phyloP scores from a whole-genome alignment of 2,113 vertebrate genomes.

The Pandion haliaetus region DNA sequence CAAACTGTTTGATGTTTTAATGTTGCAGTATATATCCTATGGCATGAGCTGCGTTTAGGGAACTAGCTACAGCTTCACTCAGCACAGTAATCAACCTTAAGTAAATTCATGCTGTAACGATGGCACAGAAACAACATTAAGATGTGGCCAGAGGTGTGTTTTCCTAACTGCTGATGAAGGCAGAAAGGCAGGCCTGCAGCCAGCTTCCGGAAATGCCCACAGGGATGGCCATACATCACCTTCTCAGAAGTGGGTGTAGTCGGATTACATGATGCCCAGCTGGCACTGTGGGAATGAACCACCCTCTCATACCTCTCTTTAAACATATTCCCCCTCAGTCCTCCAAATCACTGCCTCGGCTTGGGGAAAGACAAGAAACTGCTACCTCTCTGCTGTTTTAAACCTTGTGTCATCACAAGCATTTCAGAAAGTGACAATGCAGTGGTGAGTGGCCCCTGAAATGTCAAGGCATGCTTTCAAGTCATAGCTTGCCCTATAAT shows the following conservation, averaged over 20 bases:
- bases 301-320: neutral
- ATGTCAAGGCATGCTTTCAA: neutral
- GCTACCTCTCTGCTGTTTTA: neutral
- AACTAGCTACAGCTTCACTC: neutral
- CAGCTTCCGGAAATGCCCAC: neutral
- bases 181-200: neutral
- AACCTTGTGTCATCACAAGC: neutral
- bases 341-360: neutral
- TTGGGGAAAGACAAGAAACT: neutral
- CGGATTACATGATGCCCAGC: neutral
- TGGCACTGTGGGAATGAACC: neutral
- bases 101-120: neutral
- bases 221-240: neutral
- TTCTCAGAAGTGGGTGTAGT: neutral
- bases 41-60: neutral
- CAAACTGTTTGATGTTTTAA: conserved; percentile 38
- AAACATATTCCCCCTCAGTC: neutral
- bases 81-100: conserved; percentile 1
- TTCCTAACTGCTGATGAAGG: neutral
- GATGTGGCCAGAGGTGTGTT: neutral
- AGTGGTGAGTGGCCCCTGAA: neutral
- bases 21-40: neutral
- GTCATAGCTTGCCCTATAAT: neutral
- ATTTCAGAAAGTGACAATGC: neutral
- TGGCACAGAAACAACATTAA: neutral